Evolutionary conservation across 2,888 invertebrate genomes (phyloP), one percentile per base, ranked within the genome.

Genomic region (Dione juno): DNA sequence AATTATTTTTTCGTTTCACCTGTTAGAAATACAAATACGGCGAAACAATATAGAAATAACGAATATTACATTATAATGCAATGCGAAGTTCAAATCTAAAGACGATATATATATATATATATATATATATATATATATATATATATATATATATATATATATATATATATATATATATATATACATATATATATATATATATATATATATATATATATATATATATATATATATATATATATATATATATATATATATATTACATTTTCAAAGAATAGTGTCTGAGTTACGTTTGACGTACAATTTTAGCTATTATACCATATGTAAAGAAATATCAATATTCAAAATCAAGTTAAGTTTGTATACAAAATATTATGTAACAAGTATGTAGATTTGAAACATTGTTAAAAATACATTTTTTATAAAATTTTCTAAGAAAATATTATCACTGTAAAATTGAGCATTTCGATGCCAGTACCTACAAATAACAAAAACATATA

Each of bases 401-500:
- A 45, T 45, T 45, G 0, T n/a, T 61, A 45, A 57, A 61, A 61
- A 45, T 61, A 61, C n/a, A 61, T 1, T 45, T 21, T 45, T 61
- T 28, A 14, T 45, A 61, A 59, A 61, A 10, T 35, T 28, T 57
- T 57, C 40, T 57, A 57, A 40, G 57, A 37, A 40, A 45, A 45
- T 45, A 61, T 61, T 28, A 35, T 61, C 61, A 45, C 28, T 45
- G 28, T 45, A 28, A 61, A 45, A 61, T 61, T 61, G 61, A 61
- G 61, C 61, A 61, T 61, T 61, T 45, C 35, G 35, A 43, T 61
- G 45, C 61, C 28, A 61, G 43, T 61, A 61, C n/a, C n/a, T n/a
- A n/a, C 28, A 61, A 61, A 61, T 6, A 57, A 35, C 45, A 28
- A n/a, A 54, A 54, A 37, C 16, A 54, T 35, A 37, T 37, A 1